Evolutionary conservation across 2,113 vertebrate species (phyloP).

Genomic region (Callochromis pleurospilus): DNA sequence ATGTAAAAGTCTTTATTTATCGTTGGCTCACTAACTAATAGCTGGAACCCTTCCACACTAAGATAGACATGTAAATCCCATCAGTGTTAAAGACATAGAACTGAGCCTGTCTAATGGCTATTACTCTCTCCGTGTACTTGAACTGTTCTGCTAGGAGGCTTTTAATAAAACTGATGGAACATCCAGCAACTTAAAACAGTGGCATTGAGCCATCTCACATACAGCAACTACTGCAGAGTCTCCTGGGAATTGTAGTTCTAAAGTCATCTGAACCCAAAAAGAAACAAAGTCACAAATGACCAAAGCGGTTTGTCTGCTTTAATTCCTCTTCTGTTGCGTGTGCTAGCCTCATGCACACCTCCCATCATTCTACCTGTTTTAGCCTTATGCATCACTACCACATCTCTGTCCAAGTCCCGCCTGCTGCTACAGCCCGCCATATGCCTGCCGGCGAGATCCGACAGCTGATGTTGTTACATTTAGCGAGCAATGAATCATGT

Average conservation of each 20-base stretch:
- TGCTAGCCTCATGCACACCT: accelerated
- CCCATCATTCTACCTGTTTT: neutral
- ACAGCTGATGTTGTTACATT: constrained; percentile 1
- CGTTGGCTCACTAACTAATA: neutral
- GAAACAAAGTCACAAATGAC: neutral
- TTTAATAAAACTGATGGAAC: neutral
- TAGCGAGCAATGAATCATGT: neutral
- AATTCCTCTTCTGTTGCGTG: neutral
- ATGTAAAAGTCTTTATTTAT: neutral
- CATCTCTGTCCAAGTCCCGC: neutral
- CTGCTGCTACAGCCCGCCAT: neutral
- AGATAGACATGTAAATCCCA: neutral
- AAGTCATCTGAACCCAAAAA: neutral
- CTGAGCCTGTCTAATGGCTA: neutral
- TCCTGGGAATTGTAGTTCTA: neutral
- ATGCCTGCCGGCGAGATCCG: neutral
- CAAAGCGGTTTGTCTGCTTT: neutral
- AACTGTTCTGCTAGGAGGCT: neutral
- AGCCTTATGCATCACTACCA: neutral
- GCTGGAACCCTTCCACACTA: neutral
- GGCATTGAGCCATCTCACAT: neutral
- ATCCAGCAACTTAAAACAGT: neutral
- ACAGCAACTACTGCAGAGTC: neutral
- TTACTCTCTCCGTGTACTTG: neutral
- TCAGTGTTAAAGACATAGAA: neutral